A percentile compares a stretch with the other conserved stretches of the same genome.
These are phyloP conservation scores for Agrochola lota DNA, from an alignment of 2,888 invertebrate species.

Conservation along the genomic window DNA sequence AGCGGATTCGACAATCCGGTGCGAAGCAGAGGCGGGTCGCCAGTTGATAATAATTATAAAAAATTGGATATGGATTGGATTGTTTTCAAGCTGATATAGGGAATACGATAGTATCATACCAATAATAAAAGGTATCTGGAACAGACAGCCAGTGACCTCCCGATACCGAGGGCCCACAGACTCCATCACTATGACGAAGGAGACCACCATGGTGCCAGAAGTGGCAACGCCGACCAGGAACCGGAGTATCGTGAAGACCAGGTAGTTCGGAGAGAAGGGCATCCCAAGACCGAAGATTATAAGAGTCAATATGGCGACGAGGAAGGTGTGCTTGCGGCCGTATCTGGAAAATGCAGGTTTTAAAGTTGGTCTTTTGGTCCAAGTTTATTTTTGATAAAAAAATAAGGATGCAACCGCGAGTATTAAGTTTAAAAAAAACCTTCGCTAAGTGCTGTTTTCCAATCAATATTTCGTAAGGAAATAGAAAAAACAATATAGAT, in stretches of 20 bases:
- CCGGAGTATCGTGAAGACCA: conserved; percentile 91
- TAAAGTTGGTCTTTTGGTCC: background rate
- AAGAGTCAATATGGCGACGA: conserved; percentile 92
- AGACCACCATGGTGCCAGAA: conserved; percentile 95
- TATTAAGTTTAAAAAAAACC: background rate
- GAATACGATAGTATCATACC: conserved; percentile 72
- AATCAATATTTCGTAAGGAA: background rate
- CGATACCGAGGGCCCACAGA: conserved; percentile 90
- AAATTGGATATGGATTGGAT: background rate
- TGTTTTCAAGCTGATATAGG: background rate
- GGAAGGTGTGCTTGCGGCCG: conserved; percentile 93
- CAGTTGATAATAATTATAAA: background rate
- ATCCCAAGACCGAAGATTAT: conserved; percentile 92
- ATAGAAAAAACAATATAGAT: background rate
- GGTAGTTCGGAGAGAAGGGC: conserved; percentile 92
- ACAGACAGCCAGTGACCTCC: conserved; percentile 91
- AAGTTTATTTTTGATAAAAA: background rate
- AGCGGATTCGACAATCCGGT: no score
- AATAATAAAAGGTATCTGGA: conserved; percentile 92
- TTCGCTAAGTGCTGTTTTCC: background rate
- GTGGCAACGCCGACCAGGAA: conserved; percentile 94
- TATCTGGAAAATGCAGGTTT: conserved; percentile 89
- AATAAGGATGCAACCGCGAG: background rate
- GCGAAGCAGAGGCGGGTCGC: no score
- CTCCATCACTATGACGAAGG: conserved; percentile 93